Percentiles rank a stretch among this genome's conserved stretches.
Evolutionary conservation across 2,113 vertebrate species (phyloP).

Genomic region (Sturnus vulgaris): DNA sequence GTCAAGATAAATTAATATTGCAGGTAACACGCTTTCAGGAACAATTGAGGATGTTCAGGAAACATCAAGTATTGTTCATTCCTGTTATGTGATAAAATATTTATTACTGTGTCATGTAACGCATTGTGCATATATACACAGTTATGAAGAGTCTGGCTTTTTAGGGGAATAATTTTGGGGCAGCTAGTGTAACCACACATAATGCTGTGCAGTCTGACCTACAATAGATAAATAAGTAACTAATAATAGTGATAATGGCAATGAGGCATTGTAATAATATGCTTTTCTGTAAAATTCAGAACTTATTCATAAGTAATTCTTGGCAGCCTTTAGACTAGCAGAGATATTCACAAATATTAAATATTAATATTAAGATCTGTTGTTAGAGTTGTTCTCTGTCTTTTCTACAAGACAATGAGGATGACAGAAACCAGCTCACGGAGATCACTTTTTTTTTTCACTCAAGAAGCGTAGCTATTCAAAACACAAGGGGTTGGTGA

Average conservation of each 20-base stretch:
- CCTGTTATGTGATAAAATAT: background rate
- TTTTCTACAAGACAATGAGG: background rate
- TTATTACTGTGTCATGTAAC: rapidly evolving
- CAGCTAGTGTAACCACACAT: background rate
- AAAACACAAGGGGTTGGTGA: background rate
- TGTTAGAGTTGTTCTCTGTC: background rate
- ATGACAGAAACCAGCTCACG: background rate
- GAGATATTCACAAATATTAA: background rate
- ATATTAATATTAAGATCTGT: background rate
- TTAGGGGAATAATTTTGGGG: background rate
- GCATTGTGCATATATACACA: background rate
- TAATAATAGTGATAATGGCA: background rate
- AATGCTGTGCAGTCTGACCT: background rate
- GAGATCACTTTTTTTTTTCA: background rate
- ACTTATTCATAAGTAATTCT: background rate
- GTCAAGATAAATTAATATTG: background rate
- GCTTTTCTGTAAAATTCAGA: background rate
- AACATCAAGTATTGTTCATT: background rate
- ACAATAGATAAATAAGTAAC: background rate
- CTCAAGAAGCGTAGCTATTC: background rate
- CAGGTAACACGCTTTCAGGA: background rate
- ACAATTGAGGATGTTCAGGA: background rate
- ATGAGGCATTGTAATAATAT: background rate
- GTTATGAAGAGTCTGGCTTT: background rate
- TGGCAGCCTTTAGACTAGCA: background rate